Evolutionary conservation across 2,888 invertebrate species (phyloP), one percentile per base, ranked within the genome.

Genomic region (Neoitamus cyanurus): DNA sequence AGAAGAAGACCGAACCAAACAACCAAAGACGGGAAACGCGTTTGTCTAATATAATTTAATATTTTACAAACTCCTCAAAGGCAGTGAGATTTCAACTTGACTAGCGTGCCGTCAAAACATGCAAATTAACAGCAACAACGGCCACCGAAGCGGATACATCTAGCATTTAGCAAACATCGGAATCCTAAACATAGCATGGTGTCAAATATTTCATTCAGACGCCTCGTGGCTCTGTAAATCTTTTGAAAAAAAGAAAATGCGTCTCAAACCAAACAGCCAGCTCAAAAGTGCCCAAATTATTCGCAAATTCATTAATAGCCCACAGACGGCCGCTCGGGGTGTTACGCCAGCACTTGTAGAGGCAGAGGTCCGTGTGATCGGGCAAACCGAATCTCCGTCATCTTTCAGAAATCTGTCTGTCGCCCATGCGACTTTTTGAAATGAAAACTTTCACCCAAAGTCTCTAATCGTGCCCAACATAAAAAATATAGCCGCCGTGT

Each of bases 361-460:
- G 58, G 15, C 58, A n/a, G 42, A 42, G 42, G n/a, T 42, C 42
- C 42, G 42, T 42, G n/a, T n/a, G n/a, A 42, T 42, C 42, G 42
- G n/a, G 20, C 15, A 58, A 20, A 15, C 7, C 25, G 9, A 9
- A 58, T 58, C 58, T 7, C 20, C 42, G 42, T 42, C 25, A 58
- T 25, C 25, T 58, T 58, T 58, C 58, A 58, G 25, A 58, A 58
- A 58, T 58, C 15, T 58, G 25, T 58, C 58, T 58, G 58, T 58
- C 58, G 58, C 58, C 58, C 25, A 25, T 58, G 20, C 25, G 9
- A 15, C 13, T 75, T 75, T 42, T n/a, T 75, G 42, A 46, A 75
- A 75, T 37, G 15, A 20, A 75, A 42, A 75, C 75, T 75, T 75
- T 75, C 75, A 75, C 75, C 42, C n/a, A 28, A 75, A 75, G 28